Base-by-base conservation (phyloP, 1,140 invertebrate species). In the Danaus plexippus region DNA sequence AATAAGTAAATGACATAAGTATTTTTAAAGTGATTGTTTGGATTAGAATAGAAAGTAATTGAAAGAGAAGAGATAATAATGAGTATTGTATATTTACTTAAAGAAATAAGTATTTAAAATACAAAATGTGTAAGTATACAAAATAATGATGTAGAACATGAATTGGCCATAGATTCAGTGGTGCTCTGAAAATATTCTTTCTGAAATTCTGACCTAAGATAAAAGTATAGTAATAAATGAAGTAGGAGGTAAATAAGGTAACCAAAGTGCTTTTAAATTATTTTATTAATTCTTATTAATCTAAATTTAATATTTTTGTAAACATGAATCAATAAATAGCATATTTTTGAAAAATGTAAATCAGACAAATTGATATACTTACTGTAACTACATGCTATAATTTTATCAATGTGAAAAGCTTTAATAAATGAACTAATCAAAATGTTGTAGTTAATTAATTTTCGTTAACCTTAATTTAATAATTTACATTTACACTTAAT, bases 361-460 rank as follows among this genome's bases (percentile, higher is more conserved):
- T 45, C 11, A 11, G 11, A 40, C 41, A 41, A 50, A 40, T 50
- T 50, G 11, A 50, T 50, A 50, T 41, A 12, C 18, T 40, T 11
- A 40, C 9, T 57, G 42, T 57, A 49, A 22, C 11, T n/a, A 41
- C 10, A 48, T 55, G 18, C 42, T 15, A 47, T 58, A 43, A 50
- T 59, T 60, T 46, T 60, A 60, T 53, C 48, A 55, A 51, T 60
- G 58, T 60, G 47, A 60, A 44, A 59, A 60, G 58, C 58, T 60
- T 60, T 60, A 60, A 59, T 52, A 58, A 58, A 60, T 57, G 46
- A 57, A 57, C 5, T 10, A 52, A 18, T 10, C 18, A 15, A 32
- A 52, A 52, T 18, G 13, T 13, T 0, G 13, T 52, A 32, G 2
- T 32, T 32, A 32, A 32, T 3, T 32, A 7, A 32, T 32, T 32